phyloP scores from a whole-genome alignment of 2,113 vertebrate genomes.

The Semicossyphus pulcher region DNA sequence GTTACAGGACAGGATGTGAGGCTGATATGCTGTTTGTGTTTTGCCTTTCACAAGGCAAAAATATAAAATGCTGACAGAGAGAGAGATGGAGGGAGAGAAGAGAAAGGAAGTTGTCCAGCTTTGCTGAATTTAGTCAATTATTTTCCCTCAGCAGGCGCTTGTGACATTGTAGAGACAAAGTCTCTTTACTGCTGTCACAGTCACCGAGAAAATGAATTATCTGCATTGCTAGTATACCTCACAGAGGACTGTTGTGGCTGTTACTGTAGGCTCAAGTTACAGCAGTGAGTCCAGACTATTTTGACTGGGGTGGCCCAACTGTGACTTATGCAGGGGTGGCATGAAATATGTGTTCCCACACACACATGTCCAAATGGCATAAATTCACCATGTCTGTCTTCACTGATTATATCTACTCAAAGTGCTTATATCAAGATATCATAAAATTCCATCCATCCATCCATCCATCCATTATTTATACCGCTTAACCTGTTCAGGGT shows the following conservation, averaged over 20 bases:
- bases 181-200: slow-evolving; percentile 24
- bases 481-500: too few species aligned
- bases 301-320: not conserved
- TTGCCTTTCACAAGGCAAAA: slow-evolving; percentile 33
- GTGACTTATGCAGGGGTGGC: not conserved
- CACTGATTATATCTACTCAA: too few species aligned
- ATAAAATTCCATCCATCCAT: too few species aligned
- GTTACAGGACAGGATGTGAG: slow-evolving; percentile 73
- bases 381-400: too few species aligned
- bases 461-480: too few species aligned
- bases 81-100: slow-evolving; percentile 56
- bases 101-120: slow-evolving; percentile 47
- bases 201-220: slow-evolving; percentile 20
- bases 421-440: too few species aligned
- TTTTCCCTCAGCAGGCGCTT: slow-evolving; percentile 55
- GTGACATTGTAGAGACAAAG: slow-evolving; percentile 21
- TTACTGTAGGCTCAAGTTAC: slow-evolving; percentile 15
- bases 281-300: not conserved
- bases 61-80: slow-evolving; percentile 47
- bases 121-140: slow-evolving; percentile 51
- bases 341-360: too few species aligned
- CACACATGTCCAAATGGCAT: too few species aligned
- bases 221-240: slow-evolving; percentile 8
- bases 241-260: slow-evolving; percentile 7
- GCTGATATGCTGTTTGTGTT: slow-evolving; percentile 40